Evolutionary conservation across 2,888 invertebrate species (phyloP).

Genomic region (Pasiphila rectangulata): DNA sequence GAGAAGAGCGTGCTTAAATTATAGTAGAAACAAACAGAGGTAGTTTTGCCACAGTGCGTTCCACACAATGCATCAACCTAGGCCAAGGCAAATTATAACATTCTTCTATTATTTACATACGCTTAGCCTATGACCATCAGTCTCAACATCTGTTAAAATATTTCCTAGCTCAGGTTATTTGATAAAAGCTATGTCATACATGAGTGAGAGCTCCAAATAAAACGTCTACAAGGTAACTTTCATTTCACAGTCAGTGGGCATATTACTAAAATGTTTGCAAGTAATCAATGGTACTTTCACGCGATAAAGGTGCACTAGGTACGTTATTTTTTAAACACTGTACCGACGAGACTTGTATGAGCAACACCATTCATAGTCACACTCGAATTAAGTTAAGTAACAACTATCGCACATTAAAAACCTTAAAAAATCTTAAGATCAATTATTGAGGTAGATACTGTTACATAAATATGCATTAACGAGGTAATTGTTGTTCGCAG

Average conservation of each 20-base stretch:
- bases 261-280: slow-evolving; percentile 54
- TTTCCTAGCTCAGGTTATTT: slow-evolving; percentile 68
- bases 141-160: slow-evolving; percentile 74
- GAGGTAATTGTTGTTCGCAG: slow-evolving; percentile 74
- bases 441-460: slow-evolving; percentile 78
- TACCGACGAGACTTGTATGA: slow-evolving; percentile 67
- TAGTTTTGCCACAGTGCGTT: slow-evolving; percentile 72
- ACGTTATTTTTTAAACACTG: slow-evolving; percentile 64
- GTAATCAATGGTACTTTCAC: slow-evolving; percentile 55
- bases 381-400: slow-evolving; percentile 75
- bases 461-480: slow-evolving; percentile 75
- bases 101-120: slow-evolving; percentile 80
- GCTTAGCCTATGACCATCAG: slow-evolving; percentile 79
- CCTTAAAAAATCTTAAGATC: slow-evolving; percentile 78
- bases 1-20: slow-evolving; percentile 34
- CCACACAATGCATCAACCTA: slow-evolving; percentile 70
- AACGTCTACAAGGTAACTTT: slow-evolving; percentile 73
- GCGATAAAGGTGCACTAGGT: slow-evolving; percentile 57
- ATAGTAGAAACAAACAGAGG: slow-evolving; percentile 41
- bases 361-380: slow-evolving; percentile 70
- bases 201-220: slow-evolving; percentile 69
- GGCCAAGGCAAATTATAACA: slow-evolving; percentile 76
- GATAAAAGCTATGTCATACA: slow-evolving; percentile 65
- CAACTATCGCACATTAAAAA: slow-evolving; percentile 75
- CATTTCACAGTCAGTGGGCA: slow-evolving; percentile 71